Conservation (phyloP, 1,140 invertebrate species). For the Venustaconcha ellipsiformis region DNA sequence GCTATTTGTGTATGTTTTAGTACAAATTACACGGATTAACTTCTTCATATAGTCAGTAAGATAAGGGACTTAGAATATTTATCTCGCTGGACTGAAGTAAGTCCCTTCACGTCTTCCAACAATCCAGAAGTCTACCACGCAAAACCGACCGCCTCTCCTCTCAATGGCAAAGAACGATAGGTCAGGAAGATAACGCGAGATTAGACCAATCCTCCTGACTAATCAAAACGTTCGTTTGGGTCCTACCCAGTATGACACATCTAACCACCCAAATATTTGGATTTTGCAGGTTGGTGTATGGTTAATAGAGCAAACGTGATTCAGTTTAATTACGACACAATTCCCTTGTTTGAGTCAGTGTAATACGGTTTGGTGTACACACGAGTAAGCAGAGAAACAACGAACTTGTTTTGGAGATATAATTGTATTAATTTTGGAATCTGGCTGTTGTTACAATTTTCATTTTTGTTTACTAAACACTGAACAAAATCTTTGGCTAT, state of each 20-base stretch:
- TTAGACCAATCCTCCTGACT: slow-evolving; percentile 7
- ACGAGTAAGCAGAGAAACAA: slow-evolving; percentile 16
- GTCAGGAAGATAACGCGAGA: slow-evolving; percentile 20
- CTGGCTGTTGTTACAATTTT: slow-evolving; percentile 21
- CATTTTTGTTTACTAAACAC: slow-evolving; percentile 32
- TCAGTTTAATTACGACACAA: slow-evolving; percentile 29
- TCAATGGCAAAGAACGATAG: slow-evolving; percentile 1
- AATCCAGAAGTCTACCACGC: slow-evolving; percentile 22
- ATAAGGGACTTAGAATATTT: slow-evolving; percentile 11
- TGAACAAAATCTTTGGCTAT: slow-evolving; percentile 11
- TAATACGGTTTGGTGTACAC: slow-evolving; percentile 22
- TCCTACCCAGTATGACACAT: slow-evolving; percentile 23
- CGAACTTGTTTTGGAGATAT: slow-evolving; percentile 14
- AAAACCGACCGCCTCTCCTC: slow-evolving; percentile 8
- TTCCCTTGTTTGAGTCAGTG: slow-evolving; percentile 32
- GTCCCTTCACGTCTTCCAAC: slow-evolving; percentile 22
- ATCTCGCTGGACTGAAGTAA: slow-evolving; percentile 5
- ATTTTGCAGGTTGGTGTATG: slow-evolving; percentile 7
- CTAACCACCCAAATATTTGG: slow-evolving; percentile 27
- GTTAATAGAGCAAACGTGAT: slow-evolving; percentile 25
- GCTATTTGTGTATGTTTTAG: slow-evolving; percentile 23
- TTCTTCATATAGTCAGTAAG: slow-evolving; percentile 22
- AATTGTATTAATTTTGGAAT: slow-evolving; percentile 30
- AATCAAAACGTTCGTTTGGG: slow-evolving; percentile 8
- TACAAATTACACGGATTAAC: slow-evolving; percentile 10